Conservation (phyloP, 2,113 vertebrate genomes). For the Sprattus sprattus region DNA sequence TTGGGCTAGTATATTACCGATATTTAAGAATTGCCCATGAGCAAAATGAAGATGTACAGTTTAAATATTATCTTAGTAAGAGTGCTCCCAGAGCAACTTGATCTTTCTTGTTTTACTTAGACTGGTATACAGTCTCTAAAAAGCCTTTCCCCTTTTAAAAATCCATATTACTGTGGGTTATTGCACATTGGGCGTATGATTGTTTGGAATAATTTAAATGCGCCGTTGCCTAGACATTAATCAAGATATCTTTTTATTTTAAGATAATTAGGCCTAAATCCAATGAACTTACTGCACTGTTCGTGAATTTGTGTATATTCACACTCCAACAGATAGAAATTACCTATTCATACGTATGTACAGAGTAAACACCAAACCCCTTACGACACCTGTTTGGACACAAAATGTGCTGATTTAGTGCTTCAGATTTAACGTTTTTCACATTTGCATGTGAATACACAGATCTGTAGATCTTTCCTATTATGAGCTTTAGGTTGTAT, state of each 20-base stretch:
- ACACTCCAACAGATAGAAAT: background rate
- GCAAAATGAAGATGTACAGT: conserved; percentile 4
- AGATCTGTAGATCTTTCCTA: conserved; percentile 40
- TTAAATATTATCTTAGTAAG: background rate
- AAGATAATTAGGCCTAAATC: background rate
- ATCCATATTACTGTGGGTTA: background rate
- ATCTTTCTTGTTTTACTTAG: background rate
- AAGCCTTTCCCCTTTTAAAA: background rate
- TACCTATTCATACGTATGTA: background rate
- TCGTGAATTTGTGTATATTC: background rate
- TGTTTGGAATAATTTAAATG: background rate
- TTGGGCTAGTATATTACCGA: background rate
- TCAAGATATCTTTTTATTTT: background rate
- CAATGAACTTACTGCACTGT: background rate
- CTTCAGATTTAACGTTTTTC: background rate
- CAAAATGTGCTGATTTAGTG: background rate
- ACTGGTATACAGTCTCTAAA: conserved; percentile 9
- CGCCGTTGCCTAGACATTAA: conserved; percentile 3
- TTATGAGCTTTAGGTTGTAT: conserved; percentile 38
- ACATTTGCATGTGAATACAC: conserved; percentile 43
- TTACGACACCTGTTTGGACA: background rate
- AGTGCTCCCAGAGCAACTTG: background rate
- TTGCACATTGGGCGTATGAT: background rate
- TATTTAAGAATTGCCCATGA: background rate
- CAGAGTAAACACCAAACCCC: background rate